Base-by-base conservation (phyloP, 2,888 invertebrate species). In the Apamea epomidion region DNA sequence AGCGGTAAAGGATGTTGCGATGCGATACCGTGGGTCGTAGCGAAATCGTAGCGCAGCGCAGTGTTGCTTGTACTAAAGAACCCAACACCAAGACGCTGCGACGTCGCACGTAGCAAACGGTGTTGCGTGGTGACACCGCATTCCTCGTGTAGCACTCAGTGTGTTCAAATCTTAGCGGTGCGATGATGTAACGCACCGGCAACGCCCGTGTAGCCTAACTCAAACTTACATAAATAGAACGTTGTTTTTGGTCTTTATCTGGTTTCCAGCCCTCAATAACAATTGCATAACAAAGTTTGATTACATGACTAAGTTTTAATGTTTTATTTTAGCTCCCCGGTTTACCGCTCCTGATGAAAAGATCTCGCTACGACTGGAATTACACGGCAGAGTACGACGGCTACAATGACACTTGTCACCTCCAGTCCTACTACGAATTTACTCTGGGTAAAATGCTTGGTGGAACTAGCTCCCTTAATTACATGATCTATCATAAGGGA, bases 401-500 rank as follows among this genome's bases (percentile, higher is more conserved):
- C 7, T 87, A 88, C 21, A 85, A 90, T 0, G 83, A 88, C 25
- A 86, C 83, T 48, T 89, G 88, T 37, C 88, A 89, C 51, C 83
- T 87, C 0, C 82, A 82, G 32, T 74, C 88, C 10, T 81, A 87
- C 29, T 86, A 87, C 3, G 90, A 90, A 48, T 76, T 92, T 2
- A 91, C 92, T 6, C 81, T 90, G 1, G 94, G 93, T 0, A 92
- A 91, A 86, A 92, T 94, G 88, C 91, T 95, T 5, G 94, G 94
- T 37, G 95, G 95, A 25, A 88, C 90, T 18, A 93, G 93, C 58
- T 92, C 92, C 14, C 80, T 94, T 0, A 93, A 93, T 74, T 92
- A 91, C 45, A 84, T 93, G 87, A 85, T 89, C 6, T 92, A 94
- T 77, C 89, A 91, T 12, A 90, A 92, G 77, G 94, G 94, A 0